These are phyloP conservation scores for Threskiornis aethiopicus DNA, from an alignment of 2,797 vertebrate genomes.

Conservation along the genomic window DNA sequence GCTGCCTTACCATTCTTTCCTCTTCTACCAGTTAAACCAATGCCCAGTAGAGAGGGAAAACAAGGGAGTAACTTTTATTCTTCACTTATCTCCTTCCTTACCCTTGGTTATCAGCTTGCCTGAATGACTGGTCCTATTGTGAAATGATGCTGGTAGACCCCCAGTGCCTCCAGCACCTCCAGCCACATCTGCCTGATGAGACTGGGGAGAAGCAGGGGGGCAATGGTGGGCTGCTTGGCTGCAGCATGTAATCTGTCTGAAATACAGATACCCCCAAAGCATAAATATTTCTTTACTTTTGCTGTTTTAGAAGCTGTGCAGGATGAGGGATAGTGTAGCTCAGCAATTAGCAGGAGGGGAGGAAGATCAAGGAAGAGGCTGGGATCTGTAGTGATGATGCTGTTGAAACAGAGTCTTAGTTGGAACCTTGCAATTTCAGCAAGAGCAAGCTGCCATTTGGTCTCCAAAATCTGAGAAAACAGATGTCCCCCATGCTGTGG, in stretches of 20 bases:
- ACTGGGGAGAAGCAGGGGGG: fast-evolving
- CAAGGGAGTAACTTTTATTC: neutral
- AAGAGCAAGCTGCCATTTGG: neutral
- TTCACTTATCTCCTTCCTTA: neutral
- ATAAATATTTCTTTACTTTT: neutral
- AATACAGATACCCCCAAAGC: neutral
- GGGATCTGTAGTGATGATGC: neutral
- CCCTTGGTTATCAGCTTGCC: neutral
- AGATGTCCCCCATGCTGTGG: neutral
- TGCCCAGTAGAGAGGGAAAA: neutral
- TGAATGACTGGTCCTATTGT: fast-evolving
- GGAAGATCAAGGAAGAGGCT: neutral
- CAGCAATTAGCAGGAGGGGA: neutral
- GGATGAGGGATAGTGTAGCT: neutral
- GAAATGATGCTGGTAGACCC: neutral
- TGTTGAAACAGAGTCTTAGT: neutral
- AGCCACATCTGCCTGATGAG: neutral
- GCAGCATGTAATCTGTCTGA: neutral
- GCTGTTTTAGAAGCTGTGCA: neutral
- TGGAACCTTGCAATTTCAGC: neutral
- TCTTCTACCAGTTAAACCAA: neutral
- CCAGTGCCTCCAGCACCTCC: neutral
- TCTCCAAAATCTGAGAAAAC: neutral
- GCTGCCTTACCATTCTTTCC: neutral
- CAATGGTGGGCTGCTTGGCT: neutral